Evolutionary conservation across 2,888 invertebrate species (phyloP), one percentile per base, ranked within the genome.

Genomic region (Azorinus chamasolen): DNA sequence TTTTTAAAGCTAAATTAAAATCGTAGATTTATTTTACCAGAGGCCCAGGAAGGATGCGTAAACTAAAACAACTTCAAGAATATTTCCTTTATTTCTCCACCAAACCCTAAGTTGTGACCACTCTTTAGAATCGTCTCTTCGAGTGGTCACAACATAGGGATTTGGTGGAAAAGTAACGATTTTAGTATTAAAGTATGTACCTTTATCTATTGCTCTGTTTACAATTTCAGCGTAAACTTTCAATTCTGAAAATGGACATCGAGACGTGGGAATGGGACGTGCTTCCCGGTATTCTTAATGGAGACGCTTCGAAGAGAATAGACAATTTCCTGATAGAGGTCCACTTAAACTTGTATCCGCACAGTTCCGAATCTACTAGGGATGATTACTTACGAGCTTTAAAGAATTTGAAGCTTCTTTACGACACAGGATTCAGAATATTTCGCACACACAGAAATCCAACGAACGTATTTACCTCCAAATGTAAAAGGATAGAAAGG

Each of bases 211-310:
- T n/a, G n/a, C n/a, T n/a, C n/a, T n/a, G n/a, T n/a, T 6, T 32
- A 32, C 32, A 32, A 6, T 51, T 62, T 14, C 50, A 62, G 62
- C 48, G 50, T 3, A 62, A 62, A 20, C 59, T 88, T 18, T 55
- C 66, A 8, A 70, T 84, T 22, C 48, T 87, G 2, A 88, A 88
- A 63, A 58, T 88, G 41, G 88, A 88, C 69, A 83, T 88, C 1
- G 88, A 88, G 61, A 81, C 84, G 48, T 86, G 85, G 85, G 88
- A 88, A 43, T 86, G 87, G 86, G 51, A 75, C 16, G 84, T 83
- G 6, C 48, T 88, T 16, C 86, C 85, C 0, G 66, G 83, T 41
- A 73, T 86, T 51, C 32, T 87, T n/a, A 14, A 62, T 8, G 62
- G 74, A 2, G 79, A 75, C 1, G 58, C 68, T 2, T 37, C 87